Evolutionary conservation across 2,797 vertebrate genomes (phyloP), one percentile per base, ranked within the genome.

Genomic region (Selene dorsalis): DNA sequence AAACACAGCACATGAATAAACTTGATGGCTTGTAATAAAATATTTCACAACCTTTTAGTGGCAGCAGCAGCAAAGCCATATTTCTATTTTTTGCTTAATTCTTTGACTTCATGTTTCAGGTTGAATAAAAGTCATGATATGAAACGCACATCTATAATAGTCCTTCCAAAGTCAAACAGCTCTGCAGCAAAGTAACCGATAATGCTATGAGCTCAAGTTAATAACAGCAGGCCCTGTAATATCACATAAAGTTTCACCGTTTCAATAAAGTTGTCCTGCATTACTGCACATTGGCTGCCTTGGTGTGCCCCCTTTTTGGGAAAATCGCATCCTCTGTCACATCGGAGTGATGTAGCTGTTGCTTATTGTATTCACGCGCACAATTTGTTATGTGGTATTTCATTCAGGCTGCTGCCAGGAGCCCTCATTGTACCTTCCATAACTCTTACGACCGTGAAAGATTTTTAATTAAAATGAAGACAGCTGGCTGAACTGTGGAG

Each of bases 391-490:
- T 82, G 91, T 87, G 92, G 86, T 83, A 78, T 91, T 93, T 92
- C 87, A 88, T 87, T 88, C 83, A 80, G 73, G 80, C 81, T 9
- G 79, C 90, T 94, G 94, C 89, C 93, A 93, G 91, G 26, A 87
- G 88, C 89, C 84, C 79, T 86, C 57, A 61, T 73, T 69, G 82
- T 72, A 66, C 85, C 89, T 92, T 90, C 91, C 92, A 94, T 94
- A 94, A 94, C 88, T 94, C 94, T 94, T 93, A 57, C 62, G 8
- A 65, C 74, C 70, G 63, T 94, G 93, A 94, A 94, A 93, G 93
- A 93, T 93, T 94, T 94, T 94, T 94, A 94, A 94, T 94, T 94
- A 93, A 94, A 94, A 93, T 93, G 87, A 92, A 93, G 93, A 93
- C 88, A 84, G 93, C 90, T 87, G 89, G 92, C 92, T 93, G 91